Conservation (phyloP, 2,888 invertebrate genomes). For the Penaeus monodon region DNA sequence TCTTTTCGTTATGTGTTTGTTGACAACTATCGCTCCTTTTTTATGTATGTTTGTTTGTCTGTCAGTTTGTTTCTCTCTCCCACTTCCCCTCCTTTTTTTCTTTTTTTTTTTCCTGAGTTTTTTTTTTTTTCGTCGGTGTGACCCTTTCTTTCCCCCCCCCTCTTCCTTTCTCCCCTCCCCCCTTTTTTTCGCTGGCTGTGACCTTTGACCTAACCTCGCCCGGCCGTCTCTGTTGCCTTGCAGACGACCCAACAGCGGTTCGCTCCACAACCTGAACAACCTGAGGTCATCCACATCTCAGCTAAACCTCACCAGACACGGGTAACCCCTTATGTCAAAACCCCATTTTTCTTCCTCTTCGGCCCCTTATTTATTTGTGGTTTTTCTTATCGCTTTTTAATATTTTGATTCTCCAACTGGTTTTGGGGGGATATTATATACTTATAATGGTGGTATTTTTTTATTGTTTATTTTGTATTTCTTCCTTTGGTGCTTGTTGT, state of each 20-base stretch:
- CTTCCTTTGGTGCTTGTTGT: too few species aligned
- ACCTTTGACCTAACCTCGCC: conserved; percentile 9
- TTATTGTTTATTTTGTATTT: too few species aligned
- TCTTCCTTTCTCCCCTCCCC: neutral
- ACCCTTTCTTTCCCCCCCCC: neutral
- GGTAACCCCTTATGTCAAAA: conserved; percentile 32
- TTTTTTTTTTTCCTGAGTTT: neutral
- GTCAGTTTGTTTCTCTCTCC: neutral
- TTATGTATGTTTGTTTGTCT: neutral
- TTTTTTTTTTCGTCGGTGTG: too few species aligned
- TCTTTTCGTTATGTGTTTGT: too few species aligned
- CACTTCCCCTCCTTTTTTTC: neutral
- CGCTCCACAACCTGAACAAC: conserved; percentile 51
- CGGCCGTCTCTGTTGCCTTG: conserved; percentile 27
- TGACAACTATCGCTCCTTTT: too few species aligned
- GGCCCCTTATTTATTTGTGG: neutral
- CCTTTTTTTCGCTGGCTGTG: conserved; percentile 7
- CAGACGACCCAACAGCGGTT: conserved; percentile 57
- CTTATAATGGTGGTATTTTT: too few species aligned
- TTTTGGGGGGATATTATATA: too few species aligned
- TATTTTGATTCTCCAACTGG: neutral
- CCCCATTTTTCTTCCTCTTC: neutral
- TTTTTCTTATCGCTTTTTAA: neutral
- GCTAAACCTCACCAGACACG: conserved; percentile 43
- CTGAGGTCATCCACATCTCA: conserved; percentile 36